Base-by-base conservation (phyloP, 2,888 invertebrate species). In the Acrocyrtus sp. region DNA sequence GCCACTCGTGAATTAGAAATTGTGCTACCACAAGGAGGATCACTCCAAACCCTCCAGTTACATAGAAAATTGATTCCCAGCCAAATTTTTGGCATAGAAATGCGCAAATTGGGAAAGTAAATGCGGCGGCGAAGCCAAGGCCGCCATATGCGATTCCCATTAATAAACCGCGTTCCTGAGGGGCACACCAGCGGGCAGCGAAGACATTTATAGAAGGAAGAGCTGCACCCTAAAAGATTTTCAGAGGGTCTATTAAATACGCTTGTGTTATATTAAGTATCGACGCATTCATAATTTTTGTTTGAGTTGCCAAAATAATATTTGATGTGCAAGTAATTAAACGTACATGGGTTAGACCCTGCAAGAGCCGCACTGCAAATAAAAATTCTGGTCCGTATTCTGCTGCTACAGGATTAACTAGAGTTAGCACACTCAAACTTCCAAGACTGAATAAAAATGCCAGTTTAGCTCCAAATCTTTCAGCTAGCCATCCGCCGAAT, bases 21-120 rank as follows among this genome's bases (percentile, higher is more conserved):
- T 84, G 82, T 85, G 87, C 86, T 17, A 84, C 76, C 2, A 84
- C 72, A 29, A 85, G 83, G 86, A 87, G 87, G 8, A 86, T 27
- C 3, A 86, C 58, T 34, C 86, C 86, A 15, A 84, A 74, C 10
- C 82, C 80, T 47, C 87, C 85, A 60, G 88, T 83, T 10, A 87
- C 83, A 82, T 89, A 90, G 83, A 90, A 90, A 4, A 89, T 87
- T 10, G 86, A 85, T 1, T 87, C 86, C 90, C 90, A 90, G 15
- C 89, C 88, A 6, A 86, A 87, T 65, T 86, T 86, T 70, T 86
- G 83, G 81, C 89, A 89, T 6, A 90, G 82, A 19, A 86, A 84
- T 22, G 87, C 88, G 3, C 88, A 85, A 22, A 89, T 75, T 0
- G 89, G 89, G 78, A 88, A 87, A 0, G 87, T 87, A 6, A 88